Evolutionary conservation across 2,888 invertebrate species (phyloP), one percentile per base, ranked within the genome.

Genomic region (Ptilodon capucinus): DNA sequence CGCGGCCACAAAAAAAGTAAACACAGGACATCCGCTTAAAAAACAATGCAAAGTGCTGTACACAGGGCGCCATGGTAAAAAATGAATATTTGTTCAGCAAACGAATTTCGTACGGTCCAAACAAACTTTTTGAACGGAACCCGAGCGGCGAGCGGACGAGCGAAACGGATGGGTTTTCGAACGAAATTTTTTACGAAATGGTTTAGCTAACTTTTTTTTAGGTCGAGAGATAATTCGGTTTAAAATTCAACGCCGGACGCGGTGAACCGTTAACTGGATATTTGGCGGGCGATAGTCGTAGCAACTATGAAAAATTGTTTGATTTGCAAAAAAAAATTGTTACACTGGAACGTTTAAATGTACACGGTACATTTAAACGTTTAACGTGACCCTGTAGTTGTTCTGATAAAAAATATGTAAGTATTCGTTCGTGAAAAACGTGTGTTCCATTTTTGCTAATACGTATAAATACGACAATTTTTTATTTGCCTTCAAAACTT

Each of bases 21-120:
- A 76, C 81, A 79, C 81, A 79, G 81, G 80, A 81, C 73, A 74
- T 81, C 77, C 81, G 82, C 64, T 79, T 73, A 67, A 66, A 75
- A 81, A 81, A 81, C 81, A 82, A 81, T 81, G 81, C 74, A 71
- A 74, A 76, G 73, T 74, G 71, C 63, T 53, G 62, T 60, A 68
- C 66, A 65, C 65, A 61, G 58, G 48, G 54, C 51, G 45, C 52
- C 48, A 42, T 41, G 40, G 64, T 63, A 78, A 80, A 78, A 77
- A 73, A 76, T 74, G 72, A 72, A 76, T 77, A 79, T 79, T 79
- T 75, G 73, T 73, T 73, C 66, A 56, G 65, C 73, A 77, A 77
- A 79, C 76, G 77, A 79, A 81, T 78, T 81, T 78, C 65, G 74
- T 65, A 61, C 71, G 71, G 69, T 68, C 69, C 73, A 73, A 74